These are phyloP conservation scores for Andrena hattorfiana DNA, from an alignment of 2,888 invertebrate species.

Conservation along the genomic window DNA sequence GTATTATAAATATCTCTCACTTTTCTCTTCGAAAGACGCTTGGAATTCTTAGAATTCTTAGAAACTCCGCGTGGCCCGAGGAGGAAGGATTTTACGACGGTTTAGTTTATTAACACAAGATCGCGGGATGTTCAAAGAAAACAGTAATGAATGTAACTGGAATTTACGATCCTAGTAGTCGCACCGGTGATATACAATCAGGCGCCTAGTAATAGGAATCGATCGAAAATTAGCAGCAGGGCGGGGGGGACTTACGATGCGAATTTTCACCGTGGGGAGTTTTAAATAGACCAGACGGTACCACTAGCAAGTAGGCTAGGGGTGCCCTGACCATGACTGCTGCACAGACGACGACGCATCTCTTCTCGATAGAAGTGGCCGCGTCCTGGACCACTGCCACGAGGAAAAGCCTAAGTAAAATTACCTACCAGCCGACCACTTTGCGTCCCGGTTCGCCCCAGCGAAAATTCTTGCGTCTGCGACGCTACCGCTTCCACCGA, in stretches of 20 bases:
- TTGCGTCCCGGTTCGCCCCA: constrained; percentile 30
- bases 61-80: not conserved
- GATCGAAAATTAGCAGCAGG: constrained; percentile 30
- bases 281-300: constrained; percentile 70
- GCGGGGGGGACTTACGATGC: constrained; percentile 6
- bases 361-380: constrained; percentile 51
- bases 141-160: constrained; percentile 9
- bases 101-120: constrained; percentile 38
- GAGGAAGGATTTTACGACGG: not conserved
- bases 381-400: constrained; percentile 70
- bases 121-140: constrained; percentile 44
- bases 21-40: not conserved
- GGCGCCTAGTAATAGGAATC: not conserved
- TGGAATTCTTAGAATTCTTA: not conserved
- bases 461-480: constrained; percentile 27
- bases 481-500: not conserved
- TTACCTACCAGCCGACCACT: constrained; percentile 48
- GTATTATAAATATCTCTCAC: not conserved
- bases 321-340: constrained; percentile 73
- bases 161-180: constrained; percentile 26
- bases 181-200: not conserved
- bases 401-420: constrained; percentile 67
- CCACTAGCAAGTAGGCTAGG: constrained; percentile 62
- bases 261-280: constrained; percentile 40
- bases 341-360: constrained; percentile 28